These are phyloP conservation scores for Chrysolina americana DNA, from an alignment of 2,888 invertebrate species.

Conservation along the genomic window DNA sequence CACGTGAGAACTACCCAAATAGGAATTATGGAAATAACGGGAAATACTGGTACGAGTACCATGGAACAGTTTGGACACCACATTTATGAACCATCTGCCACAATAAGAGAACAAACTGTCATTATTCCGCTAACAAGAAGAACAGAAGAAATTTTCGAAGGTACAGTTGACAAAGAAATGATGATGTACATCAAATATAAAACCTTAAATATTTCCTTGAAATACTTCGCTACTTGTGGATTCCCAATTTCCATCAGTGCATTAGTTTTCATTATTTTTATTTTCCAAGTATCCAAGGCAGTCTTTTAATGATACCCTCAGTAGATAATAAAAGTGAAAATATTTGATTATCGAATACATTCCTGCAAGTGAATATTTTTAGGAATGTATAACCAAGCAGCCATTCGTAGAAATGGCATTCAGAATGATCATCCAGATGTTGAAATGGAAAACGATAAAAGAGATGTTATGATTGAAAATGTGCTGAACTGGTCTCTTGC, in stretches of 20 bases:
- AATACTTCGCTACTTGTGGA: too few species aligned
- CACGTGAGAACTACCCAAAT: conserved; percentile 91
- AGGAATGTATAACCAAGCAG: conserved; percentile 61
- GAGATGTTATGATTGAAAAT: conserved; percentile 63
- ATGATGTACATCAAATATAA: too few species aligned
- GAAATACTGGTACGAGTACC: conserved; percentile 70
- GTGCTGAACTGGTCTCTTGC: conserved; percentile 67
- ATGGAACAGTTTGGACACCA: conserved; percentile 77
- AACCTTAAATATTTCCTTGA: too few species aligned
- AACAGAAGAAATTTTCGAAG: conserved; percentile 75
- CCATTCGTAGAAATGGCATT: conserved; percentile 32
- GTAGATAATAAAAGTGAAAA: too few species aligned
- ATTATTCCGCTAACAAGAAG: conserved; percentile 77
- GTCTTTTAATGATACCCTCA: too few species aligned
- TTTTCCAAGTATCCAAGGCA: too few species aligned
- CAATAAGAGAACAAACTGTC: conserved; percentile 72
- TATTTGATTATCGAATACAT: too few species aligned
- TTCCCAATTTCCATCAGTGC: too few species aligned
- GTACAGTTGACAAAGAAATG: conserved; percentile 43
- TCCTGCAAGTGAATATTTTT: neutral
- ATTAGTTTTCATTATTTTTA: too few species aligned
- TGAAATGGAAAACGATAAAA: conserved; percentile 34
- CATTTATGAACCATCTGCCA: conserved; percentile 74
- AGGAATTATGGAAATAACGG: conserved; percentile 76
- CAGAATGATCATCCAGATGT: conserved; percentile 22